Evolutionary conservation across 2,797 vertebrate species (phyloP).

Genomic region (Manis crassicaudata): DNA sequence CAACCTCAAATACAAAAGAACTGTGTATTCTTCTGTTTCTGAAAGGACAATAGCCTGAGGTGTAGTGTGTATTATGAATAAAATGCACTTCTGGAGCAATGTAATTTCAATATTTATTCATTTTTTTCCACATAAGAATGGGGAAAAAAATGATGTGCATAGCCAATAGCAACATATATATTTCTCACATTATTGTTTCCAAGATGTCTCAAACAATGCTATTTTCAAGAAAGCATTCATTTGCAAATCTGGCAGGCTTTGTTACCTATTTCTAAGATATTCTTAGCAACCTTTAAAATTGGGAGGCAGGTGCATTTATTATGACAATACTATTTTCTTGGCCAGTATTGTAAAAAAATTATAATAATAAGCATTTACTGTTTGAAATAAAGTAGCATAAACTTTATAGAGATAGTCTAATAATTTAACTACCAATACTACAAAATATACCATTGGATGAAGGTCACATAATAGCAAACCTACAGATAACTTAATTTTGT

Average conservation of each 20-base stretch:
- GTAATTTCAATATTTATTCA: conserved; percentile 23
- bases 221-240: conserved; percentile 35
- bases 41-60: conserved; percentile 22
- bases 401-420: background rate
- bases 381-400: background rate
- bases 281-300: background rate
- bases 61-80: conserved; percentile 33
- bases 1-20: background rate
- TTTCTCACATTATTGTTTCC: conserved; percentile 49
- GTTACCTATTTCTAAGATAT: conserved; percentile 36
- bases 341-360: background rate
- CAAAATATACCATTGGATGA: background rate
- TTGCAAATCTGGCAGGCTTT: conserved; percentile 34
- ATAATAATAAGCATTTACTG: background rate
- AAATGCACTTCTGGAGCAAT: background rate
- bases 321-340: background rate
- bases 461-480: background rate
- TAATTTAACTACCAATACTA: background rate
- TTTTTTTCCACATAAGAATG: conserved; percentile 26
- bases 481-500: background rate
- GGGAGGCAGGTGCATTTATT: background rate
- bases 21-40: background rate
- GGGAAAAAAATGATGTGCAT: background rate
- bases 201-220: background rate
- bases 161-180: background rate